These are phyloP conservation scores for Grantiella picta DNA, from an alignment of 2,113 vertebrate species.

Conservation along the genomic window DNA sequence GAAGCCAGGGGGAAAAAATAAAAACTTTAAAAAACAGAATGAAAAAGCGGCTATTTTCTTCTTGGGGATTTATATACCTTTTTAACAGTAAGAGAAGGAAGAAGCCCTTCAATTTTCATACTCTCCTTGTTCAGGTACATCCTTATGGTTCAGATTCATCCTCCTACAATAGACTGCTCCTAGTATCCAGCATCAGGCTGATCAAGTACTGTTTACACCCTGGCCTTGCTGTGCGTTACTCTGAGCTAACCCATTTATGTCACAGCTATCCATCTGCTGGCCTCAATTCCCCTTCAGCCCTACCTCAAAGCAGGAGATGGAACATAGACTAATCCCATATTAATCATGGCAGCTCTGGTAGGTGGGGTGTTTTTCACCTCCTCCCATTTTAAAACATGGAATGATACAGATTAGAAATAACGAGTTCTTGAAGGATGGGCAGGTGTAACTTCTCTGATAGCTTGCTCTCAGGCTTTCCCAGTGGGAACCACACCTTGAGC, in stretches of 20 bases:
- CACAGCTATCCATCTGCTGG: slow-evolving; percentile 22
- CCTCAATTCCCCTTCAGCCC: slow-evolving; percentile 1
- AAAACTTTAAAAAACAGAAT: neutral
- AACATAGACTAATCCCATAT: slow-evolving; percentile 16
- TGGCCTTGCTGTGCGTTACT: neutral
- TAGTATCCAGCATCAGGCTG: neutral
- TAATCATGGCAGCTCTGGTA: neutral
- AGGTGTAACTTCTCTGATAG: neutral
- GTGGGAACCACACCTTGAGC: neutral
- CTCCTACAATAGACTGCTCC: neutral
- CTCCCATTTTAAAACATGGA: neutral
- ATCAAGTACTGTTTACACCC: slow-evolving; percentile 21
- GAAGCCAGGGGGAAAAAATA: neutral
- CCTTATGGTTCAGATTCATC: neutral
- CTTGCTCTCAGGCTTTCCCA: neutral
- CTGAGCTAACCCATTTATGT: slow-evolving; percentile 1
- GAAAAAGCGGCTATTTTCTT: neutral
- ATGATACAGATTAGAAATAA: neutral
- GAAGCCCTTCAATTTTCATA: neutral
- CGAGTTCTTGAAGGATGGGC: neutral
- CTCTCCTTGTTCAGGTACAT: slow-evolving; percentile 16
- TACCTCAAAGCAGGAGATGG: slow-evolving; percentile 14
- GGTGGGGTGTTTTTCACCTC: neutral
- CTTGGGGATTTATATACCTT: neutral
- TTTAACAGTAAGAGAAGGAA: neutral